Evolutionary conservation across 2,113 vertebrate species (phyloP), one percentile per base, ranked within the genome.

Genomic region (Pavo muticus): DNA sequence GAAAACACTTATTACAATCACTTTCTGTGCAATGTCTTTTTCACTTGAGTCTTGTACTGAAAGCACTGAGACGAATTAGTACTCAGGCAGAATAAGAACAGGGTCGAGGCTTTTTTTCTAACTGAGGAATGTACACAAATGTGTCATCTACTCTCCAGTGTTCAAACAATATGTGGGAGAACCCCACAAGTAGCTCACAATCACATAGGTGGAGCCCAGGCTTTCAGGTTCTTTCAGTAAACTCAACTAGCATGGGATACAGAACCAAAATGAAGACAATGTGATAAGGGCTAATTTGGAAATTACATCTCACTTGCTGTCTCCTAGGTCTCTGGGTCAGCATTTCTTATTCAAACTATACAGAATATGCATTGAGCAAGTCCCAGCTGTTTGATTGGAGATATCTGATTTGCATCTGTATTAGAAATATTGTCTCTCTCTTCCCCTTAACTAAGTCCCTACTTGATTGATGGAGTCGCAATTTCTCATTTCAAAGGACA

Each of bases 401-500:
- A 48, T 32, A 52, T 10, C 19, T 68, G 42, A 88, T 77, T 88
- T 88, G 47, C 32, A 44, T 71, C 47, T 68, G 23, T 64, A 15
- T 71, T 65, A 77, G n/a, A 93, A 88, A 78, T 45, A 67, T 11
- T 85, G 15, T 83, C 40, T 35, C 37, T 73, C 73, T 87, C 35
- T 74, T 35, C 39, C 30, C 15, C n/a, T 32, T 39, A 74, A 2
- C 0, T 0, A 87, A 80, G 48, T 61, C 37, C 2, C 24, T 39
- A 40, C 37, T 29, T 64, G 39, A 27, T 64, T 40, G 8, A 79
- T 11, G 83, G 47, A 71, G 59, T 69, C 37, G 87, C 56, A 86
- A 84, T 72, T 88, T 88, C 57, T 84, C 40, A 88, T 84, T 93
- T 91, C 83, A 94, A 65, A 32, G 91, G 30, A 54, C 57, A 88